Evolutionary conservation across 2,888 invertebrate genomes (phyloP).

Genomic region (Salticus scenicus): DNA sequence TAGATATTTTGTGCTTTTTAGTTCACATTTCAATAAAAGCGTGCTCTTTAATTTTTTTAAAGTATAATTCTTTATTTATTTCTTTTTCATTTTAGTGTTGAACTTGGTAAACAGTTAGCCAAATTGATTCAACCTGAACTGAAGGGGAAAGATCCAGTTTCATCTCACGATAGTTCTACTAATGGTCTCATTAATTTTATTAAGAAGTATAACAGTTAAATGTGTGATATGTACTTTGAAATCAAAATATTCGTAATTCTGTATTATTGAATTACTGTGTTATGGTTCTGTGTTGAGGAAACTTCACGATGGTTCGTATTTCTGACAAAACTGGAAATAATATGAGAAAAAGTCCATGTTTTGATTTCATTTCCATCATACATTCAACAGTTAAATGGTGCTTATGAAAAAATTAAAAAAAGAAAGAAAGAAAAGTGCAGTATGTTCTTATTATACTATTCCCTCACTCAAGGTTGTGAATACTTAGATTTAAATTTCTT

Average conservation of each 20-base stretch:
- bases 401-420: not conserved
- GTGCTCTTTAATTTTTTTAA: no score
- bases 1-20: no score
- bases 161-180: slow-evolving; percentile 92
- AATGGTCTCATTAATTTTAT: slow-evolving; percentile 98
- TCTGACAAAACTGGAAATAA: no score
- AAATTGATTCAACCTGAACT: slow-evolving; percentile 98
- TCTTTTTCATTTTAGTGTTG: slow-evolving; percentile 81
- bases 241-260: not conserved
- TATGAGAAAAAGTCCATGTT: no score
- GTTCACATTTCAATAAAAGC: no score
- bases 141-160: slow-evolving; percentile 80
- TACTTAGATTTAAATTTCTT: no score
- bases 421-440: no score
- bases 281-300: no score
- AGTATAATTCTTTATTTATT: no score
- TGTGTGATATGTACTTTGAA: not conserved
- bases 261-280: no score
- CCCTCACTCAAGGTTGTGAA: slow-evolving; percentile 12
- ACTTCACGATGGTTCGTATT: no score
- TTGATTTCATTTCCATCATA: no score
- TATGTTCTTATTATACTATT: not conserved
- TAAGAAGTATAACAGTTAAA: slow-evolving; percentile 75
- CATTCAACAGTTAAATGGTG: not conserved
- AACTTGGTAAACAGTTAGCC: slow-evolving; percentile 97